Conservation (phyloP, 2,888 invertebrate species). For the Amblyjoppa proteus region DNA sequence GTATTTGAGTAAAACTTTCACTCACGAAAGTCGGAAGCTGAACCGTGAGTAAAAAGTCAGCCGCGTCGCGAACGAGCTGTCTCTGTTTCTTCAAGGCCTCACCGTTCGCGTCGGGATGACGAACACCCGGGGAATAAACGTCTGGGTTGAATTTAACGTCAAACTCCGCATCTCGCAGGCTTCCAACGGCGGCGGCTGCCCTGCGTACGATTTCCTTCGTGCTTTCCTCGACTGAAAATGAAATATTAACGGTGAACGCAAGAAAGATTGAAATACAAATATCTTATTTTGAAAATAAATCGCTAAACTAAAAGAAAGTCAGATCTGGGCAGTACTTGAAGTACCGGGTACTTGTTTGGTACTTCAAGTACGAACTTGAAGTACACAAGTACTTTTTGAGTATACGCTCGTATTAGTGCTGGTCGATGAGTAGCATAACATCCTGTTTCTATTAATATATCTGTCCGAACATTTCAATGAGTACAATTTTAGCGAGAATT, state of each 20-base stretch:
- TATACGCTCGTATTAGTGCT: too few species aligned
- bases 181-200: slow-evolving; percentile 96
- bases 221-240: slow-evolving; percentile 91
- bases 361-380: too few species aligned
- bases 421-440: too few species aligned
- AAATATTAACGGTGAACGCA: not conserved
- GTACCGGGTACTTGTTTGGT: too few species aligned
- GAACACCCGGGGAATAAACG: slow-evolving; percentile 97
- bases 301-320: too few species aligned
- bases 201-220: slow-evolving; percentile 95
- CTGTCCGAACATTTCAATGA: too few species aligned
- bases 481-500: too few species aligned
- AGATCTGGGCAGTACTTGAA: too few species aligned
- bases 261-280: not conserved
- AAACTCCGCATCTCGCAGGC: slow-evolving; percentile 97
- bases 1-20: slow-evolving; percentile 64
- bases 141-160: slow-evolving; percentile 99
- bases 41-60: slow-evolving; percentile 96
- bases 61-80: slow-evolving; percentile 97
- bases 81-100: slow-evolving; percentile 92
- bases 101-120: slow-evolving; percentile 91
- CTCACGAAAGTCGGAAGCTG: slow-evolving; percentile 98
- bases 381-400: too few species aligned
- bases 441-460: too few species aligned
- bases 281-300: slow-evolving; percentile 70